Conservation (phyloP, 2,113 vertebrate genomes). For the Centrocercus urophasianus region DNA sequence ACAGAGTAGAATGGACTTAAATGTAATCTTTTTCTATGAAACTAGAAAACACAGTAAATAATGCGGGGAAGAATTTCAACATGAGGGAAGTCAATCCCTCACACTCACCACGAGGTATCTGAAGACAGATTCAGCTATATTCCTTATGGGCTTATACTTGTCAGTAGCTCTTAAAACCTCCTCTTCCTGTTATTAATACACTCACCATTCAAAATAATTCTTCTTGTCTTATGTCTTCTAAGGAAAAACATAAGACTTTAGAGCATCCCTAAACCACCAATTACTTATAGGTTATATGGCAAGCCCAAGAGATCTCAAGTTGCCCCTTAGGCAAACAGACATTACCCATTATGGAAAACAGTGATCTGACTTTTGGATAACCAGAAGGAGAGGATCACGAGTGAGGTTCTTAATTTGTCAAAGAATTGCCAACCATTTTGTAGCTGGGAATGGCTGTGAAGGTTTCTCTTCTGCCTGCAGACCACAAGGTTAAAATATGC, state of each 20-base stretch:
- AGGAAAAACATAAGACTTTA: conserved; percentile 15
- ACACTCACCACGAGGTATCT: rapidly evolving
- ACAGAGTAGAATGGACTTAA: background rate
- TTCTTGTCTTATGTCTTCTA: background rate
- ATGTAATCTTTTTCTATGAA: background rate
- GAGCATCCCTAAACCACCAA: conserved; percentile 38
- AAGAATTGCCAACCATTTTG: background rate
- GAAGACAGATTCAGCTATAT: background rate
- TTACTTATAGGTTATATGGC: conserved; percentile 30
- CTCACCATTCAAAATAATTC: conserved; percentile 19
- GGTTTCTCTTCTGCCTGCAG: background rate
- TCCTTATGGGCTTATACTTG: background rate
- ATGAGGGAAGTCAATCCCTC: background rate
- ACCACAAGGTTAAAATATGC: conserved; percentile 22
- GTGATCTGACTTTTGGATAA: conserved; percentile 40
- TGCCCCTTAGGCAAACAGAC: background rate
- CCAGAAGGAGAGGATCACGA: conserved; percentile 3
- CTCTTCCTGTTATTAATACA: background rate
- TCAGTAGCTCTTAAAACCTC: background rate
- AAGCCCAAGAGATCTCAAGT: conserved; percentile 23
- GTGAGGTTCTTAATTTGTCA: background rate
- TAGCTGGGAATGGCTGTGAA: background rate
- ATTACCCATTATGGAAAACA: conserved; percentile 25
- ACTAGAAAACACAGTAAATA: background rate
- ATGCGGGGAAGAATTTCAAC: rapidly evolving